phyloP scores from a whole-genome alignment of 1,140 invertebrate species.

The Anastrepha ludens region DNA sequence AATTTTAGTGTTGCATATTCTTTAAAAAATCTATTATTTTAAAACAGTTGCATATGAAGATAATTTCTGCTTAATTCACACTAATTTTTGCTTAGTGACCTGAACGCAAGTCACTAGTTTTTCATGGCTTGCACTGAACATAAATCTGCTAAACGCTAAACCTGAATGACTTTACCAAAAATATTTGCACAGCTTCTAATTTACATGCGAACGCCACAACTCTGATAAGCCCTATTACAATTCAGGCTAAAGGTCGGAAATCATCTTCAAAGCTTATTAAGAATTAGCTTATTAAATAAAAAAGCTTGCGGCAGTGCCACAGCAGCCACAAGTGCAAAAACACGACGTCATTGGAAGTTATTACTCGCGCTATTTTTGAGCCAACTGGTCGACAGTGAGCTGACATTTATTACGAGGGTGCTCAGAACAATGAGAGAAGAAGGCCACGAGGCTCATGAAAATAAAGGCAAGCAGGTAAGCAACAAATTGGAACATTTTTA shows the following conservation, averaged over 20 bases:
- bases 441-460: neutral
- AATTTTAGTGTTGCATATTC: too few species aligned
- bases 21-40: too few species aligned
- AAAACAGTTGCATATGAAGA: too few species aligned
- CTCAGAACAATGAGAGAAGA: neutral
- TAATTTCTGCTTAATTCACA: too few species aligned
- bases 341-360: neutral
- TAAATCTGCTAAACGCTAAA: too few species aligned
- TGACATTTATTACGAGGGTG: slow-evolving; percentile 11
- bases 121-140: too few species aligned
- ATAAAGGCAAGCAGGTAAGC: neutral
- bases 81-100: too few species aligned
- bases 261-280: slow-evolving; percentile 32
- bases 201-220: neutral
- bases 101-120: too few species aligned
- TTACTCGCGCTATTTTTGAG: neutral
- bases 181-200: neutral
- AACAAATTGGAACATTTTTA: neutral
- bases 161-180: too few species aligned
- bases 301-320: slow-evolving; percentile 14
- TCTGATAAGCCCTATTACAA: neutral
- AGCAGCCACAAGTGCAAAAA: neutral
- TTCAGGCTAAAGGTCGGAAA: neutral
- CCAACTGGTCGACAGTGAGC: slow-evolving; percentile 6
- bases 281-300: slow-evolving; percentile 40